Base-by-base conservation (phyloP, 1,140 invertebrate genomes). In the Scaptodrosophila lebanonensis region DNA sequence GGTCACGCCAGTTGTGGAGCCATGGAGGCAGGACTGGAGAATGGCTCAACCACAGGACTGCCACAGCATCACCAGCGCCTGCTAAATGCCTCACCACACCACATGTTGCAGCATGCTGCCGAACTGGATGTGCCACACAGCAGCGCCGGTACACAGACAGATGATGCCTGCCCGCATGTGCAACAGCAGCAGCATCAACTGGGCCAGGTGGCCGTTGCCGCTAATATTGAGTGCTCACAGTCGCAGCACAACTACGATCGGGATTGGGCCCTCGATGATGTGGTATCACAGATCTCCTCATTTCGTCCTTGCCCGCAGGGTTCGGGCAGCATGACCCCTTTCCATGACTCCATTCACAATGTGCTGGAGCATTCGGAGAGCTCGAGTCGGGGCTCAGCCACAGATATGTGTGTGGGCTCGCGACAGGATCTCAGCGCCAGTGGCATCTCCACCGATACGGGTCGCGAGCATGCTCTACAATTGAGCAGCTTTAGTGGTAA, bases 151-250 rank as follows among this genome's bases (percentile, higher is more conserved):
- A 82, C 73, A 1, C 73, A 79, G 61, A 62, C 61, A 16, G 72
- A 77, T 32, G 72, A 79, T 30, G 65, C n/a, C n/a, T n/a, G n/a
- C n/a, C n/a, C 50, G 43, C 79, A 56, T 73, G 83, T 48, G 45
- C 83, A 60, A 45, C 57, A 52, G 27, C 38, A 42, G 45, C 70
- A 54, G 15, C 75, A 76, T 45, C 66, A 65, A 32, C 38, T 69
- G 12, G 83, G 83, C 2, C 89, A 90, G 72, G 89, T 91, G 13
- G 89, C 91, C 2, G 83, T 85, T 39, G 83, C 83, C 3, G 90
- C 91, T 12, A 90, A 90, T 70, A 91, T 91, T 52, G 91, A 92
- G 79, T 85, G 83, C 35, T 88, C 88, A 22, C 89, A 89, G 65
- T 89, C 90, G 42, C 72, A 86, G 43, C 76, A 85, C 52, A 86